Evolutionary conservation across 2,888 invertebrate genomes (phyloP), one percentile per base, ranked within the genome.

Genomic region (Drosophila suboccidentalis): DNA sequence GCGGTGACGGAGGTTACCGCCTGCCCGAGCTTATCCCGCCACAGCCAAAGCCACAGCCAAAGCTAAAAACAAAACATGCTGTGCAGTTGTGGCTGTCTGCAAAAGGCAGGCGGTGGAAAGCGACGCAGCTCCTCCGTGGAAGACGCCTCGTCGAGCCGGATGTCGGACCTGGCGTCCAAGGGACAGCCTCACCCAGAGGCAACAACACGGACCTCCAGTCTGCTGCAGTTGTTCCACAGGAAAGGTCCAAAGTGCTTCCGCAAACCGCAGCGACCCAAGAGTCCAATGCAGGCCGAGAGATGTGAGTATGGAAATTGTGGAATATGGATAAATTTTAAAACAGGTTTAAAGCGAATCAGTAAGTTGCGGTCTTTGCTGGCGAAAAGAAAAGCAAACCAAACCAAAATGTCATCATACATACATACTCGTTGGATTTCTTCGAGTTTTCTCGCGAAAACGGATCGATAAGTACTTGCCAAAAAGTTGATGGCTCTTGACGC

Each of bases 271-370:
- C 95, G 95, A 78, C 91, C 91, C 68, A 94, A 95, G 92, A 95
- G 95, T 93, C 96, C 96, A 95, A 95, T 96, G 22, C 96, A 95
- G 92, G 95, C 96, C 64, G 96, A 96, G 93, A 94, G 96, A 94
- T 96, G 96, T 96, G 92, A 95, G 95, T 94, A 82, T n/a, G 46
- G 38, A n/a, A n/a, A n/a, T 2, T 6, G 8, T 8, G 38, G 15
- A 19, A 39, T 44, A 49, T 64, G 10, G 13, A 9, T n/a, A 17
- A n/a, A 32, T 55, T 41, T 32, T n/a, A 34, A 22, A 44, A 26
- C 34, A 46, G 17, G 32, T 41, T 41, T 17, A 8, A 15, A 19
- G 11, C 19, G 17, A 11, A 11, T 19, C 19, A 2, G 4, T 0
- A 41, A 17, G 11, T 32, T 43, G 41, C 19, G 41, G 26, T 39